These are phyloP conservation scores for Cirrhinus mrigala DNA, from an alignment of 2,797 vertebrate genomes.

Conservation along the genomic window DNA sequence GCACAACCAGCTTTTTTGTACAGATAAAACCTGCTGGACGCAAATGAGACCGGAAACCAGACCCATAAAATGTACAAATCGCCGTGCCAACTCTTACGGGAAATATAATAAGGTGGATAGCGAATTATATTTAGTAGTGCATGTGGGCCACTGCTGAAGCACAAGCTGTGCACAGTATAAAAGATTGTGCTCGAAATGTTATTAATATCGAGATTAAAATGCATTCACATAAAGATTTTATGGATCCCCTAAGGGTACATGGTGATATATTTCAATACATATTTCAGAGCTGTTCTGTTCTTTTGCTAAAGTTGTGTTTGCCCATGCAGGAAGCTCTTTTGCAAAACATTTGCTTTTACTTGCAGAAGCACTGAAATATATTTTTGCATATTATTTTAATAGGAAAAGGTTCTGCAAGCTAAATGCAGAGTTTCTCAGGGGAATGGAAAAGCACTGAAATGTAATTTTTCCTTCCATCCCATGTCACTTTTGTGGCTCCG, in stretches of 20 bases:
- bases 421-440: too few relatives aligned
- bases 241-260: neutral
- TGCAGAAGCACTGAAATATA: neutral
- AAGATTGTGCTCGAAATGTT: neutral
- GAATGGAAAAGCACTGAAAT: neutral
- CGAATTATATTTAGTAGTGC: neutral
- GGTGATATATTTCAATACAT: too few relatives aligned
- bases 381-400: neutral
- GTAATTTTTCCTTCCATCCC: neutral
- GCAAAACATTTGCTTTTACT: neutral
- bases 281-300: neutral
- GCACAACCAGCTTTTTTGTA: too few relatives aligned
- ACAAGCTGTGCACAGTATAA: neutral
- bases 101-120: too few relatives aligned
- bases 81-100: too few relatives aligned
- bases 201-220: neutral
- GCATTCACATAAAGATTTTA: neutral
- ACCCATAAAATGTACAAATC: too few relatives aligned
- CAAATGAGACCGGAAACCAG: too few relatives aligned
- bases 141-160: neutral
- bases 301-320: neutral
- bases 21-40: too few relatives aligned
- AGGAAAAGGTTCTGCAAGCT: neutral
- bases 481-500: neutral
- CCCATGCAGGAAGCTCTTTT: neutral